Evolutionary conservation across 2,888 invertebrate species (phyloP), one percentile per base, ranked within the genome.

Genomic region (Allophyes oxyacanthae): DNA sequence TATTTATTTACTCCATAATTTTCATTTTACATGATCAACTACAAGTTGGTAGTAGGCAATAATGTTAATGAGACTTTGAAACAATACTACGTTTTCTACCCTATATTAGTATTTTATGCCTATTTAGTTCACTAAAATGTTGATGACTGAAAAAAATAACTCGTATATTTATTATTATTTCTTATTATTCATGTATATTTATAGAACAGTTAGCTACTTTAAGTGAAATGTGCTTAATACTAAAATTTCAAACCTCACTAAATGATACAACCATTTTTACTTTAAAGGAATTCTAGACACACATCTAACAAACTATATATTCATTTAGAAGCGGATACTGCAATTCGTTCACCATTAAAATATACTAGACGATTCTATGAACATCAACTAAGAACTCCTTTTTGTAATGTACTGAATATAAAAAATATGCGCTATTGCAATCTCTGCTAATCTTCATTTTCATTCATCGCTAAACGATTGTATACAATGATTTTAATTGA

Each of bases 351-450:
- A 81, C 82, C 83, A 80, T 78, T 84, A 82, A 81, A 81, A 78
- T 79, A 70, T 78, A 82, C 78, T 84, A 81, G 65, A 74, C 55
- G 65, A 79, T 72, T 81, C 78, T 86, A 85, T 78, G 72, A 82
- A 81, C 74, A 67, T 72, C 72, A 77, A 81, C 77, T 81, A 71
- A 68, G 51, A 73, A 63, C 57, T 75, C 81, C 26, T 56, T 53
- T 81, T 80, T 77, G 80, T 79, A 78, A 82, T 83, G 83, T 77
- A 81, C 81, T 87, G 85, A 86, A 85, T 84, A 90, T 90, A 91
- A 91, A 92, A 92, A 92, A 92, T 89, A 88, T 88, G 88, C 84
- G 82, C 88, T 91, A 91, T 91, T 92, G 92, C 88, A 89, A 90
- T 89, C 86, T 90, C 87, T 85, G 84, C 87, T 89, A 85, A 88